Evolutionary conservation across 2,888 invertebrate species (phyloP), one percentile per base, ranked within the genome.

Genomic region (Catonia carolina): DNA sequence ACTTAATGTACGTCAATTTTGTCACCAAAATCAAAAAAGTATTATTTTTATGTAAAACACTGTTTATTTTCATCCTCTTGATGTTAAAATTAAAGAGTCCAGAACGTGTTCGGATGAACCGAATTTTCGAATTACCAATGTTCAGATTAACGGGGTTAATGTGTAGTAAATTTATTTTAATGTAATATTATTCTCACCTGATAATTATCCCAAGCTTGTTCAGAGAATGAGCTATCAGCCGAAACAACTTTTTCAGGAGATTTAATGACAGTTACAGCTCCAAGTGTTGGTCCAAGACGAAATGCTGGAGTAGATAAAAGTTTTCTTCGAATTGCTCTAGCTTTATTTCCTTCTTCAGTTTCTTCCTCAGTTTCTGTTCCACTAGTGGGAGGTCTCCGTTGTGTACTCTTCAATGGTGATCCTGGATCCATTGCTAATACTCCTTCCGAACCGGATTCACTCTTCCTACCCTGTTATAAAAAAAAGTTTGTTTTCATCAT

Each of bases 121-220:
- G n/a, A n/a, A n/a, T n/a, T n/a, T n/a, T n/a, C n/a, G 12, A 10
- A 7, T 33, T 33, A 7, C n/a, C n/a, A n/a, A n/a, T n/a, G n/a
- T n/a, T n/a, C n/a, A n/a, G n/a, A n/a, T n/a, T n/a, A n/a, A n/a
- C n/a, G n/a, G n/a, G n/a, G n/a, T n/a, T n/a, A n/a, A n/a, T n/a
- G n/a, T n/a, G n/a, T n/a, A n/a, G n/a, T n/a, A n/a, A n/a, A n/a
- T n/a, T n/a, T n/a, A n/a, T n/a, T n/a, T n/a, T n/a, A n/a, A n/a
- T n/a, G n/a, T 33, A 33, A 8, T 33, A 8, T 12, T 33, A 33
- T 33, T 12, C 33, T 33, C 10, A 88, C 89, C 83, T 89, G 93
- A 77, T 93, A 95, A 73, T 89, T 89, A 73, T 95, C 95, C 95
- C 95, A 95, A 48, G 92, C 91, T 67, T 90, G 89, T 72, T 94